Conservation (phyloP, 2,113 vertebrate species). For the Lophochroa leadbeateri region DNA sequence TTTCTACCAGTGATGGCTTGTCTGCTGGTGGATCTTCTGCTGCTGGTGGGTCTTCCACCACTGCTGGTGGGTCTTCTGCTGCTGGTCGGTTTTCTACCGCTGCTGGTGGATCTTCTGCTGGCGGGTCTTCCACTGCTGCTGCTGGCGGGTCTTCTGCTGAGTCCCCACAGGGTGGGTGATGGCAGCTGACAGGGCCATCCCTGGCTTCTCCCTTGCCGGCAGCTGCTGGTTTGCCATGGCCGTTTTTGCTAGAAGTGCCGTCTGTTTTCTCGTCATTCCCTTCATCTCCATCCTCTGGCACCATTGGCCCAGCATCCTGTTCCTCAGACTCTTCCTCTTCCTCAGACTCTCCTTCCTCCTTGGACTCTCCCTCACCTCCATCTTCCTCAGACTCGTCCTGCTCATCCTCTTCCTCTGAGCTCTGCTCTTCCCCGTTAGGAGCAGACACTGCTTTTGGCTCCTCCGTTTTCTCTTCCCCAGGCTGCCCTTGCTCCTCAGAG, state of each 20-base stretch:
- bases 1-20: neutral
- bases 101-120: neutral
- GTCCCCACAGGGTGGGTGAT: neutral
- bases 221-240: neutral
- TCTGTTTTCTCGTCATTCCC: neutral
- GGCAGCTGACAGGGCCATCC: neutral
- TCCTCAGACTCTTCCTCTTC: slow-evolving; percentile 6
- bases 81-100: neutral
- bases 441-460: neutral
- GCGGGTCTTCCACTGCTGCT: neutral
- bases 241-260: fast-evolving
- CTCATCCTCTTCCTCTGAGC: slow-evolving; percentile 38
- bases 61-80: neutral
- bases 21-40: neutral
- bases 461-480: neutral
- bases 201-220: neutral
- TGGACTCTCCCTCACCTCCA: neutral
- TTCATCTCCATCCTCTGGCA: neutral
- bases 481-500: neutral
- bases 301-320: neutral
- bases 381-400: neutral
- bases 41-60: neutral
- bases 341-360: neutral
- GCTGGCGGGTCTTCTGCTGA: neutral
- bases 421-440: slow-evolving; percentile 10